Evolutionary conservation across 2,888 invertebrate genomes (phyloP).

Genomic region (Atethmia centrago): DNA sequence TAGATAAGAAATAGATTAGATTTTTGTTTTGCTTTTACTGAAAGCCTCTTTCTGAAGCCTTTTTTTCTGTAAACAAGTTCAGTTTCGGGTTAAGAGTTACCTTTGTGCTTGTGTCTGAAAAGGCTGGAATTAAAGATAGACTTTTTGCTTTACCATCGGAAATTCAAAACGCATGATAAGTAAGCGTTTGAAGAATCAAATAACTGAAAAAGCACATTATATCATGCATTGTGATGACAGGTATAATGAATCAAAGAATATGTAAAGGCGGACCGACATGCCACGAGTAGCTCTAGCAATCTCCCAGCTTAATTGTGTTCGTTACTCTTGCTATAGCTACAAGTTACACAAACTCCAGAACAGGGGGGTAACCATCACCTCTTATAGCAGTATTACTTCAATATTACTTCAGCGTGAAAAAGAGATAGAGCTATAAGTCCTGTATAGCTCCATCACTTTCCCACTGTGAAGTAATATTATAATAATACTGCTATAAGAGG

Average conservation of each 20-base stretch:
- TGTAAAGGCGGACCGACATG: slow-evolving; percentile 5
- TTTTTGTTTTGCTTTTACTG: slow-evolving; percentile 6
- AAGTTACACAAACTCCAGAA: neutral
- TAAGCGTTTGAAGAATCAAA: neutral
- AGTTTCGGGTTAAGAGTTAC: neutral
- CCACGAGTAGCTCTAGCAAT: neutral
- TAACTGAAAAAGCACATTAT: neutral
- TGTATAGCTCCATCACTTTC: too few species aligned
- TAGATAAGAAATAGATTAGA: neutral
- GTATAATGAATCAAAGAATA: slow-evolving; percentile 14
- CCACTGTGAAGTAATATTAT: too few species aligned
- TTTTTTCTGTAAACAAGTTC: neutral
- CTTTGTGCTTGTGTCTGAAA: neutral
- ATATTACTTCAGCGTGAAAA: too few species aligned
- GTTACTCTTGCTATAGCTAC: neutral
- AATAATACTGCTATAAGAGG: too few species aligned
- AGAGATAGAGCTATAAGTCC: too few species aligned
- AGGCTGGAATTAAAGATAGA: neutral
- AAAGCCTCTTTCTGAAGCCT: neutral
- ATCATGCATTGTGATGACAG: neutral
- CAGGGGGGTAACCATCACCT: too few species aligned
- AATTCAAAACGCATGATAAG: neutral
- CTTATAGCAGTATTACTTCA: too few species aligned
- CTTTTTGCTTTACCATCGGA: neutral
- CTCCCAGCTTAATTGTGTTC: slow-evolving; percentile 9